A percentile compares a stretch with the other conserved stretches of the same genome.
Evolutionary conservation across 2,797 vertebrate genomes (phyloP).

Genomic region (Muraenolepis orangiensis): DNA sequence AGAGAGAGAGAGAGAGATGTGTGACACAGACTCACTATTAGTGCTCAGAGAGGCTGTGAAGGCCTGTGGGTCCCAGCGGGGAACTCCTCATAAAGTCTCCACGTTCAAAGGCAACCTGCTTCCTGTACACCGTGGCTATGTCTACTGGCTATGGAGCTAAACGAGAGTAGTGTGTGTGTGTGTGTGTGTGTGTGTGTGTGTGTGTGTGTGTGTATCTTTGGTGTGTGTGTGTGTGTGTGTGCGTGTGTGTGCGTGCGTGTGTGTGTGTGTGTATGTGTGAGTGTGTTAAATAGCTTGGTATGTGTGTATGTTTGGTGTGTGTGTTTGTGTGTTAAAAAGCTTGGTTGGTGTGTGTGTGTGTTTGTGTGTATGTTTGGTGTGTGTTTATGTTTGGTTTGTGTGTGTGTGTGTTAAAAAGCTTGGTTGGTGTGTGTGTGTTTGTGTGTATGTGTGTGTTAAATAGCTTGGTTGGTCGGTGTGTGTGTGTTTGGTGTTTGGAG

Average conservation of each 20-base stretch:
- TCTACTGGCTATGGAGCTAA: conserved; percentile 57
- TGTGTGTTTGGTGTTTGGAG: neutral
- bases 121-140: conserved; percentile 56
- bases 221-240: neutral
- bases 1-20: neutral
- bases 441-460: neutral
- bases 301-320: conserved; percentile 20
- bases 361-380: conserved; percentile 3
- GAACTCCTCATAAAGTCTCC: conserved; percentile 55
- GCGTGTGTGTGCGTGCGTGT: neutral
- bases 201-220: neutral
- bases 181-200: conserved; percentile 4
- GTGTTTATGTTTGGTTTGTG: conserved; percentile 4
- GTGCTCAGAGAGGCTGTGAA: conserved; percentile 37
- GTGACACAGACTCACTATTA: conserved; percentile 41
- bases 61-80: conserved; percentile 58
- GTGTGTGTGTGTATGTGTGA: conserved; percentile 6
- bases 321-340: conserved; percentile 8
- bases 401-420: neutral
- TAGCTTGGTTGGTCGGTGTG: no score
- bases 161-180: conserved; percentile 40
- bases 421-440: neutral
- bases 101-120: conserved; percentile 47
- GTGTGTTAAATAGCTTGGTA: no score
- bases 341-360: conserved; percentile 28